These are phyloP conservation scores for Argentina silus DNA, from an alignment of 2,797 vertebrate genomes.

Conservation along the genomic window DNA sequence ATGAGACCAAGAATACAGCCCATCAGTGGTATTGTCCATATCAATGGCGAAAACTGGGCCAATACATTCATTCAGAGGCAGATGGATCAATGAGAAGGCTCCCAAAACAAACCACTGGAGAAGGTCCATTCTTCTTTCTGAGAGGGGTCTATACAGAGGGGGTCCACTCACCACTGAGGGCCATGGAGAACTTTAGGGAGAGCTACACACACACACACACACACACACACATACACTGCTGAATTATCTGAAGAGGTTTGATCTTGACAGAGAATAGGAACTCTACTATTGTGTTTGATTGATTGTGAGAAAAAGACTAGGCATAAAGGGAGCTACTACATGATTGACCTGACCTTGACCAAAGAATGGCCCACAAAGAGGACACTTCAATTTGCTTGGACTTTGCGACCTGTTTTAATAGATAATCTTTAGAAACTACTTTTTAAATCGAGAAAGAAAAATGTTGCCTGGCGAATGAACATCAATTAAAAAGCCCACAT, in stretches of 20 bases:
- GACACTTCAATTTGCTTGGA: slow-evolving; percentile 54
- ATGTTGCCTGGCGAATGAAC: not conserved
- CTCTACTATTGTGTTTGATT: slow-evolving; percentile 55
- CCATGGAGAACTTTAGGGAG: slow-evolving; percentile 54
- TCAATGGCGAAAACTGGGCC: slow-evolving; percentile 66
- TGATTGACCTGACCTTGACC: slow-evolving; percentile 65
- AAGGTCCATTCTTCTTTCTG: slow-evolving; percentile 70
- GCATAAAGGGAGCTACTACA: slow-evolving; percentile 47
- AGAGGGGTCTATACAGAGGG: slow-evolving; percentile 71
- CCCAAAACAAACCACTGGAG: slow-evolving; percentile 80
- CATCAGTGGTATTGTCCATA: slow-evolving; percentile 70
- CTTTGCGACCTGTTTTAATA: slow-evolving; percentile 39
- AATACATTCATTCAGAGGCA: slow-evolving; percentile 70
- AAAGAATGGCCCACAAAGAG: slow-evolving; percentile 51
- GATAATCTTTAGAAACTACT: slow-evolving; percentile 11
- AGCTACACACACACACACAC: slow-evolving; percentile 23
- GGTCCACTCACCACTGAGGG: slow-evolving; percentile 57
- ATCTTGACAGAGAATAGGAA: slow-evolving; percentile 63
- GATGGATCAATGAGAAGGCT: slow-evolving; percentile 80
- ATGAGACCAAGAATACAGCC: slow-evolving; percentile 62
- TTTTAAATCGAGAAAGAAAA: not conserved
- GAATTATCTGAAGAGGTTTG: slow-evolving; percentile 65
- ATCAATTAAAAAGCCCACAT: not conserved
- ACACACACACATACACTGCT: slow-evolving; percentile 41
- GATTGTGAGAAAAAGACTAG: slow-evolving; percentile 54